Evolutionary conservation across 2,797 vertebrate species (phyloP).

Genomic region (Diceros bicornis): DNA sequence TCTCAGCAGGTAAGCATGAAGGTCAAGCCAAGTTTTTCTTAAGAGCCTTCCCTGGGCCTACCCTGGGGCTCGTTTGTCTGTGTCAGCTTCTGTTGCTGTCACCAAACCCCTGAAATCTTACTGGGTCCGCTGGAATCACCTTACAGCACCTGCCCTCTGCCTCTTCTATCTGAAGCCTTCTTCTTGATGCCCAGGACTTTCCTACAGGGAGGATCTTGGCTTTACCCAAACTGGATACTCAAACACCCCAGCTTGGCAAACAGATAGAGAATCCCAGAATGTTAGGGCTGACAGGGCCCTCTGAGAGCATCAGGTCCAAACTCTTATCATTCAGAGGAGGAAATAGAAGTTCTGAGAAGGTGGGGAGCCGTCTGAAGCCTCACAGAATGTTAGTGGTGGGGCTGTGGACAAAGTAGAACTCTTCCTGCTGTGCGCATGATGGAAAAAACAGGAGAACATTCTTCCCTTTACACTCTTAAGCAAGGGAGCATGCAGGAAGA

Average conservation of each 20-base stretch:
- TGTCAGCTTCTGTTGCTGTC: constrained; percentile 37
- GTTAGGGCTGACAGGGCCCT: not conserved
- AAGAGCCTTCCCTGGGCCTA: not conserved
- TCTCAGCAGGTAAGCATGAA: not conserved
- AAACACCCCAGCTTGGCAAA: not conserved
- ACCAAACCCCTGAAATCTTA: not conserved
- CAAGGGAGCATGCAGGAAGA: not conserved
- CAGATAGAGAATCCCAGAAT: not conserved
- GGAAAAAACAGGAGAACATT: not conserved
- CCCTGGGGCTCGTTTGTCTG: not conserved
- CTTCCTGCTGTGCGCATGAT: not conserved
- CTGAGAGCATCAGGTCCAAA: not conserved
- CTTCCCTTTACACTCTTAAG: not conserved
- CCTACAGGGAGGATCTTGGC: not conserved
- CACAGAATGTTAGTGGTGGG: not conserved
- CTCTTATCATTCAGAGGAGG: not conserved
- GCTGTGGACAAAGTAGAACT: not conserved
- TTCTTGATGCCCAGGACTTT: not conserved
- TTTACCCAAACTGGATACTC: not conserved
- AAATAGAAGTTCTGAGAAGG: not conserved
- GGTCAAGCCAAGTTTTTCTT: not conserved
- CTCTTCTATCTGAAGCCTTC: not conserved
- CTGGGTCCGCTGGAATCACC: not conserved
- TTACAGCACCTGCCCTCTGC: not conserved
- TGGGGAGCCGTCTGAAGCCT: not conserved